Conservation (phyloP, 1,140 invertebrate genomes). For the Spodoptera frugiperda region DNA sequence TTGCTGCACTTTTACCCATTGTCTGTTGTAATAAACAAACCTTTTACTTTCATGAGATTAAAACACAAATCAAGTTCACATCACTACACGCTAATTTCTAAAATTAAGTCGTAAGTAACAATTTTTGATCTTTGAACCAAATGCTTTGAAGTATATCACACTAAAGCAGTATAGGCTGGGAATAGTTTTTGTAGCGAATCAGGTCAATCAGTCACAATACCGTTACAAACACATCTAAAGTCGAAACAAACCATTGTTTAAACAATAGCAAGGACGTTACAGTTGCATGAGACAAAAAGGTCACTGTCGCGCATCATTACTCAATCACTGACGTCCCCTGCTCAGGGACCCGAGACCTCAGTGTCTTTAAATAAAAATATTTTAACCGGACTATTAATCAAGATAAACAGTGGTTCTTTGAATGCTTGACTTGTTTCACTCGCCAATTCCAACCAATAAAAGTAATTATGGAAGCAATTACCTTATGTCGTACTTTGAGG, state of each 20-base stretch:
- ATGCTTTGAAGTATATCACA: neutral
- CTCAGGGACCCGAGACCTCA: slow-evolving; percentile 28
- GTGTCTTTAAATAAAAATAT: slow-evolving; percentile 42
- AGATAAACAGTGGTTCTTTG: slow-evolving; percentile 34
- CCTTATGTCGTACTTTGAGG: slow-evolving; percentile 25
- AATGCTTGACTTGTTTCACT: slow-evolving; percentile 31
- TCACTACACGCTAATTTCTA: neutral
- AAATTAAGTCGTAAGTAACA: neutral
- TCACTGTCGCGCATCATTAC: slow-evolving; percentile 66
- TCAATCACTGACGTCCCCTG: slow-evolving; percentile 54
- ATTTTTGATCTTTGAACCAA: slow-evolving; percentile 3
- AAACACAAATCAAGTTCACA: slow-evolving; percentile 18
- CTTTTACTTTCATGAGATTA: slow-evolving; percentile 19
- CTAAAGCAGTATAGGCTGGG: neutral
- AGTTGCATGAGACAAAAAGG: slow-evolving; percentile 65
- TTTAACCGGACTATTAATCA: slow-evolving; percentile 48
- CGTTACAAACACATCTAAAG: slow-evolving; percentile 46
- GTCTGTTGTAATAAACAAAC: neutral
- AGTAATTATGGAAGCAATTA: slow-evolving; percentile 43
- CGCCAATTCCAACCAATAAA: slow-evolving; percentile 44
- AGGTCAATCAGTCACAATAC: slow-evolving; percentile 23
- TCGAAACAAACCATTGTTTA: slow-evolving; percentile 47
- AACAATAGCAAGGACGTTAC: slow-evolving; percentile 68
- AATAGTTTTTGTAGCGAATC: neutral
- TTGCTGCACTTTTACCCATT: slow-evolving; percentile 33